Percentiles rank a stretch among this genome's conserved stretches.
Evolutionary conservation across 2,888 invertebrate genomes (phyloP).

Genomic region (Troglohyphantes excavatus): DNA sequence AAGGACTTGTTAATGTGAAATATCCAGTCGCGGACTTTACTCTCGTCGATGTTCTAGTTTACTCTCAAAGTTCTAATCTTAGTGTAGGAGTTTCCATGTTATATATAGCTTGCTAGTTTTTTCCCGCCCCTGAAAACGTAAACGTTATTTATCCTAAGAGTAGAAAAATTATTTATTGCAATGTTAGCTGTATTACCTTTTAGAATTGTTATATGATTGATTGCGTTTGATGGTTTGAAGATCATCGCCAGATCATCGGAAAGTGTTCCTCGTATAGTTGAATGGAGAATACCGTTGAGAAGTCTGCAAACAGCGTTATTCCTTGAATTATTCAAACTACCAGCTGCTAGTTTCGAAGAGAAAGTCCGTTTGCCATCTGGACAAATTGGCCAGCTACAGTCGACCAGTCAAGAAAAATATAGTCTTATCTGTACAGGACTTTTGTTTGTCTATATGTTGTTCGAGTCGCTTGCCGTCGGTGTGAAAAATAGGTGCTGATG

Average conservation of each 20-base stretch:
- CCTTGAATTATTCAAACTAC: neutral
- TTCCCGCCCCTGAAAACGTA: constrained; percentile 34
- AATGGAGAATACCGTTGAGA: neutral
- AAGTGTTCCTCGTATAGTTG: neutral
- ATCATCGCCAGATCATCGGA: neutral
- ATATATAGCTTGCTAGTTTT: constrained; percentile 58
- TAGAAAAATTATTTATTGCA: constrained; percentile 72
- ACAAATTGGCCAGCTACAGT: constrained; percentile 16
- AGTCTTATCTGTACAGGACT: constrained; percentile 61
- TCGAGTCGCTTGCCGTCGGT: constrained; percentile 58
- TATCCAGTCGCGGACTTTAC: constrained; percentile 32
- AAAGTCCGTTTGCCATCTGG: neutral
- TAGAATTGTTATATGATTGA: constrained; percentile 32
- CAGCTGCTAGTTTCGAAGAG: neutral
- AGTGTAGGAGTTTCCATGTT: constrained; percentile 51
- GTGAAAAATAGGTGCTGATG: constrained; percentile 45
- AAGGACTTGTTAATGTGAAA: constrained; percentile 13
- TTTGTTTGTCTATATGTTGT: constrained; percentile 62
- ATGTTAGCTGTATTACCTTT: constrained; percentile 38
- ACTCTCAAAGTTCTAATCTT: constrained; percentile 44
- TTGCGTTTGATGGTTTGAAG: constrained; percentile 16
- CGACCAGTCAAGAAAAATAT: constrained; percentile 26
- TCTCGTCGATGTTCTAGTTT: constrained; percentile 52
- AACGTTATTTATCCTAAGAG: constrained; percentile 56
- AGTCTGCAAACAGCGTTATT: neutral